A percentile compares a stretch with the other conserved stretches of the same genome.
phyloP scores from a whole-genome alignment of 2,797 vertebrate genomes.

The Iguana delicatissima region DNA sequence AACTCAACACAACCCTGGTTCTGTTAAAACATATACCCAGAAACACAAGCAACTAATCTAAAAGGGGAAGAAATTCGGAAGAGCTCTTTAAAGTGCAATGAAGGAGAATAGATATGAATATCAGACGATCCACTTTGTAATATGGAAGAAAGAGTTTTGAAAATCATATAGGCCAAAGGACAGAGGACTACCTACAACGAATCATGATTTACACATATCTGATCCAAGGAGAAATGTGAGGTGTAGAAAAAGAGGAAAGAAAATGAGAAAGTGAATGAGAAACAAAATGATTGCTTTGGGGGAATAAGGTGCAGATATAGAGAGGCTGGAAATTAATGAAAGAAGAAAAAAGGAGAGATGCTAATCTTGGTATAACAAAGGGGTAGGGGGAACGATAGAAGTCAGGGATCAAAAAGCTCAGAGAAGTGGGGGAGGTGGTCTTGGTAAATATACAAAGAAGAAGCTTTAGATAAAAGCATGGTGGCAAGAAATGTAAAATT shows the following conservation, averaged over 20 bases:
- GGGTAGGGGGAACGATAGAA: neutral
- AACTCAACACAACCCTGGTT: no score
- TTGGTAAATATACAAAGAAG: neutral
- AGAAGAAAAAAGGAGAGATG: neutral
- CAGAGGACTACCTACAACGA: neutral
- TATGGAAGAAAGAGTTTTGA: neutral
- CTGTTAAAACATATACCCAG: neutral
- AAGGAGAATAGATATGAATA: neutral
- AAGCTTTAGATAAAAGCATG: neutral
- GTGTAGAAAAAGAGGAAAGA: neutral
- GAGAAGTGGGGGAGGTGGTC: neutral
- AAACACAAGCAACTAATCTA: neutral
- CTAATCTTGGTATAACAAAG: neutral
- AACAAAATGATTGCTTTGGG: slow-evolving; percentile 10
- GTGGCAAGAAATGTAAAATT: neutral
- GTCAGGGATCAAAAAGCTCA: neutral
- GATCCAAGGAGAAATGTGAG: neutral
- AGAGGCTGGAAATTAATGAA: neutral
- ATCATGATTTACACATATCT: neutral
- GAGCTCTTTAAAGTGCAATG: neutral
- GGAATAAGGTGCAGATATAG: neutral
- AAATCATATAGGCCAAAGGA: neutral
- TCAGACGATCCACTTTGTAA: neutral
- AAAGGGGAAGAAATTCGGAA: neutral
- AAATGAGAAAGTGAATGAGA: neutral